Percentiles rank a stretch among this genome's conserved stretches.
phyloP scores from a whole-genome alignment of 1,140 invertebrate genomes.

The Aplysia californica region DNA sequence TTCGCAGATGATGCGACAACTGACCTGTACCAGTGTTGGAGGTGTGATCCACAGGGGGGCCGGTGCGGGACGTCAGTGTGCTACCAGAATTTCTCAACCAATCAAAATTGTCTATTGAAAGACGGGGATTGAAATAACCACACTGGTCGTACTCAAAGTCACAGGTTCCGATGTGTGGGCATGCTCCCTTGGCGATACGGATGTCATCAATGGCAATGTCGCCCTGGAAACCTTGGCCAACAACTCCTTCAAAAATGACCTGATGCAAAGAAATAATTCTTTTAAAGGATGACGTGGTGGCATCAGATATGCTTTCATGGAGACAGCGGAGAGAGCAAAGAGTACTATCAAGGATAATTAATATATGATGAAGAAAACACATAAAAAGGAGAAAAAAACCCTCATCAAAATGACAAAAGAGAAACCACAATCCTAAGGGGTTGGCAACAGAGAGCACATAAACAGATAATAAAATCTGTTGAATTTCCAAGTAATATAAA shows the following conservation, averaged over 20 bases:
- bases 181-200: slow-evolving; percentile 39
- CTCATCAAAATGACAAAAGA: too few relatives aligned
- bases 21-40: slow-evolving; percentile 51
- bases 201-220: slow-evolving; percentile 67
- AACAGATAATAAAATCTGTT: too few relatives aligned
- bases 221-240: slow-evolving; percentile 48
- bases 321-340: too few relatives aligned
- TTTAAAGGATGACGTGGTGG: too few relatives aligned
- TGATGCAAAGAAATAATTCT: slow-evolving; percentile 40
- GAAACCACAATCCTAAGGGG: too few relatives aligned
- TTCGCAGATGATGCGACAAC: too few relatives aligned
- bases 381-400: too few relatives aligned
- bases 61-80: slow-evolving; percentile 48
- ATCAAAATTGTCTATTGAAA: slow-evolving; percentile 51
- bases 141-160: slow-evolving; percentile 62
- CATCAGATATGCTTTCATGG: too few relatives aligned
- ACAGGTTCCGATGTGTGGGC: slow-evolving; percentile 52
- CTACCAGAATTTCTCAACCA: slow-evolving; percentile 57
- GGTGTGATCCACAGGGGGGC: slow-evolving; percentile 62
- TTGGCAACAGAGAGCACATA: too few relatives aligned
- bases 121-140: slow-evolving; percentile 52
- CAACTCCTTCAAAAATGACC: slow-evolving; percentile 58
- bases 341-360: too few relatives aligned
- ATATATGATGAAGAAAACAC: too few relatives aligned
- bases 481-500: too few relatives aligned